phyloP scores from a whole-genome alignment of 2,113 vertebrate species.

The Cyanistes caeruleus region DNA sequence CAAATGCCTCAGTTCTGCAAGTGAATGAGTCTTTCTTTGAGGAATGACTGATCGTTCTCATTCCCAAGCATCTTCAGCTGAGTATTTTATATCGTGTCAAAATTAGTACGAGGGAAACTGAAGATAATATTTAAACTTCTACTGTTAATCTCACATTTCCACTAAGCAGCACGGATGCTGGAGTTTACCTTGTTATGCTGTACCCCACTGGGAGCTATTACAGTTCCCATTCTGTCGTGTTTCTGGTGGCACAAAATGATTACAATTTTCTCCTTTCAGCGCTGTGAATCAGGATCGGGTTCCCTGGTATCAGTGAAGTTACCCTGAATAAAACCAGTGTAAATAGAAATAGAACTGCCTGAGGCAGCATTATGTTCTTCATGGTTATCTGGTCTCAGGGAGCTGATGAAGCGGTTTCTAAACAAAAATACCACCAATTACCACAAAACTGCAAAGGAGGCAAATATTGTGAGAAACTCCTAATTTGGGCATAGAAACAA shows the following conservation, averaged over 20 bases:
- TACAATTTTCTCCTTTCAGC: neutral
- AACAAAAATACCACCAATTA: slow-evolving; percentile 1
- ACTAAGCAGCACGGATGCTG: neutral
- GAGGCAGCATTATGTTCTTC: neutral
- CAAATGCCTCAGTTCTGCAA: neutral
- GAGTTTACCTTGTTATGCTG: neutral
- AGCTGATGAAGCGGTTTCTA: neutral
- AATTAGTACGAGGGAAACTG: neutral
- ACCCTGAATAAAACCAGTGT: neutral
- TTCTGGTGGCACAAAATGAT: neutral
- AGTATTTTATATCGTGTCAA: neutral
- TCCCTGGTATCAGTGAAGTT: neutral
- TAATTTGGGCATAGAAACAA: neutral
- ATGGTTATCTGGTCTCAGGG: neutral
- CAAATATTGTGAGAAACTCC: neutral
- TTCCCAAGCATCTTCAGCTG: neutral
- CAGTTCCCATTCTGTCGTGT: neutral
- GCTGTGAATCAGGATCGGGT: neutral
- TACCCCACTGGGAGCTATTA: neutral
- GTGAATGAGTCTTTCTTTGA: neutral
- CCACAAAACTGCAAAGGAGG: neutral
- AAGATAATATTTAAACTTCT: neutral
- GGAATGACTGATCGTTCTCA: neutral
- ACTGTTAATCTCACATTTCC: neutral
- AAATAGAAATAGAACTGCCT: neutral